Percentiles rank a stretch among this genome's conserved stretches.
Evolutionary conservation across 2,888 invertebrate genomes (phyloP).

Genomic region (Cyclophora punctaria): DNA sequence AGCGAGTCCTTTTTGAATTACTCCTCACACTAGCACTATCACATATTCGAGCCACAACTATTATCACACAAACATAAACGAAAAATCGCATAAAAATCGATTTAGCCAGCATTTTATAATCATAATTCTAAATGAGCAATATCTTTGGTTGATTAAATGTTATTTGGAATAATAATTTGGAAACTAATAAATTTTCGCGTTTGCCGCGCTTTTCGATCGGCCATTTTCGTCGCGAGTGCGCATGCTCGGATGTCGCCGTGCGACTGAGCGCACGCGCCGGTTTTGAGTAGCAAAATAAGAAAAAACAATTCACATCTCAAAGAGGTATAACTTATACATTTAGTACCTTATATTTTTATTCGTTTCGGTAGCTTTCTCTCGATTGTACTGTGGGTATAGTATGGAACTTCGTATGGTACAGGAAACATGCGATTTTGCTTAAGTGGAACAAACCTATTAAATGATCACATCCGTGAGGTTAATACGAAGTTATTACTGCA

Average conservation of each 20-base stretch:
- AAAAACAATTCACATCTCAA: conserved; percentile 18
- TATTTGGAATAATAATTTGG: conserved; percentile 2
- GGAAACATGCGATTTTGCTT: conserved; percentile 24
- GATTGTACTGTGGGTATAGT: conserved; percentile 35
- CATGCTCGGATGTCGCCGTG: conserved; percentile 40
- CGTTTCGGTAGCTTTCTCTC: conserved; percentile 44
- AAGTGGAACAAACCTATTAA: conserved; percentile 28
- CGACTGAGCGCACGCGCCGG: conserved; percentile 26
- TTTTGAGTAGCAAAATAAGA: conserved; percentile 26
- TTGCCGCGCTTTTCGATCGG: conserved; percentile 46
- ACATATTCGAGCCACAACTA: conserved; percentile 30
- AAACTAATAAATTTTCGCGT: conserved; percentile 11
- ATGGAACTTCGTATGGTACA: conserved; percentile 9
- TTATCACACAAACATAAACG: conserved; percentile 35
- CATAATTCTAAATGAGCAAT: conserved; percentile 43
- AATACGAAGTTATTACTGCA: neutral
- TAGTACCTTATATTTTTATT: conserved; percentile 25
- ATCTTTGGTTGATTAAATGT: conserved; percentile 30
- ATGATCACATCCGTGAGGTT: conserved; percentile 6
- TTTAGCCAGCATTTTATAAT: conserved; percentile 53
- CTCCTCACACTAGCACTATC: conserved; percentile 28
- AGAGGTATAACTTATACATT: conserved; percentile 11
- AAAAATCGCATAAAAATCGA: conserved; percentile 34
- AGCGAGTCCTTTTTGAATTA: conserved; percentile 34
- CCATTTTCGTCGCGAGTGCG: conserved; percentile 42